Conservation (phyloP, 2,797 vertebrate species). For the Pelobates cultripes region DNA sequence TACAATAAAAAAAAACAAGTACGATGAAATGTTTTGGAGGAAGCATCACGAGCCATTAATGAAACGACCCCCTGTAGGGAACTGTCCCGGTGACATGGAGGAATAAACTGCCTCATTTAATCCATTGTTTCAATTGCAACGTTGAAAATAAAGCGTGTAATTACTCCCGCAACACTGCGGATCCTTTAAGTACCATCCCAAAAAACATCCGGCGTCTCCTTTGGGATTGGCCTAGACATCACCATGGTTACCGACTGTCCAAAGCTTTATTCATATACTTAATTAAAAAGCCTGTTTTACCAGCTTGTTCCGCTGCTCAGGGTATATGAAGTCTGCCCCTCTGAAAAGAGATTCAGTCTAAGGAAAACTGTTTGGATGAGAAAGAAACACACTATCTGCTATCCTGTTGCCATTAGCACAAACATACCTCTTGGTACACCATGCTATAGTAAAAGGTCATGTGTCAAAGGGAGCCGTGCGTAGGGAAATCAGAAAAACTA, state of each 20-base stretch:
- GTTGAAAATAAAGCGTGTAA: conserved; percentile 71
- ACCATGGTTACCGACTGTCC: conserved; percentile 66
- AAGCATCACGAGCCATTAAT: conserved; percentile 37
- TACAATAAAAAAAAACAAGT: conserved; percentile 11
- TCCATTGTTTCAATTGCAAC: conserved; percentile 66
- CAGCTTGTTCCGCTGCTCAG: conserved; percentile 20
- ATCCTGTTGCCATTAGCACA: neutral
- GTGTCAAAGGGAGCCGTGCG: neutral
- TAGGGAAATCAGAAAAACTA: neutral
- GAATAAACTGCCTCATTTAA: conserved; percentile 64
- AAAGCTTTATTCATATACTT: conserved; percentile 61
- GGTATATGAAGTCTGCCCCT: conserved; percentile 26
- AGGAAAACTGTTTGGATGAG: neutral
- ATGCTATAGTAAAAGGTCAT: neutral
- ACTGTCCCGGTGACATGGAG: conserved; percentile 47
- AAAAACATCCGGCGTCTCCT: conserved; percentile 59
- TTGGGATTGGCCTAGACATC: conserved; percentile 62
- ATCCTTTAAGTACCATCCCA: conserved; percentile 64
- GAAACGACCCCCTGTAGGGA: conserved; percentile 43
- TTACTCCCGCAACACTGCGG: conserved; percentile 65
- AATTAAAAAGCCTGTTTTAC: conserved; percentile 65
- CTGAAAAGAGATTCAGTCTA: conserved; percentile 4
- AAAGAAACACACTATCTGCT: neutral
- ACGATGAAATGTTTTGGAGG: conserved; percentile 37
- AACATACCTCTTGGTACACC: neutral